Conservation (phyloP, 2,888 invertebrate genomes). For the Drosophila paramelanica region DNA sequence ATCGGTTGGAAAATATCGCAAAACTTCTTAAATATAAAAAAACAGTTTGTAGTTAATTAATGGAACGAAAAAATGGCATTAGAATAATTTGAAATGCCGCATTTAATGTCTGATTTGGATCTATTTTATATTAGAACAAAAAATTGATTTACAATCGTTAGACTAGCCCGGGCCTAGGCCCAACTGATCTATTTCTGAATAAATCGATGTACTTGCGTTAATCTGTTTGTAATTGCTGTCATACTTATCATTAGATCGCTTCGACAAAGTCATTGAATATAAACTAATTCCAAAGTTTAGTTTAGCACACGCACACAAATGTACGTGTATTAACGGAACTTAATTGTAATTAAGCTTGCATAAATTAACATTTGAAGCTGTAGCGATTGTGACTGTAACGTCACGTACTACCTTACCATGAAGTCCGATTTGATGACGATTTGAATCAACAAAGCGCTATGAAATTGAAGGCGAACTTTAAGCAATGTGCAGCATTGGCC, state of each 20-base stretch:
- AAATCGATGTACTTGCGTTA: slow-evolving; percentile 15
- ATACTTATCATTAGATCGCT: slow-evolving; percentile 39
- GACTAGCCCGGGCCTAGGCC: background rate
- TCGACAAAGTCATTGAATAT: slow-evolving; percentile 58
- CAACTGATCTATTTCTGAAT: slow-evolving; percentile 17
- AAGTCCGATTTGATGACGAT: slow-evolving; percentile 57
- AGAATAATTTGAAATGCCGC: slow-evolving; percentile 10
- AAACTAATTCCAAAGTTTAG: slow-evolving; percentile 60
- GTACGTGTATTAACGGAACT: slow-evolving; percentile 61
- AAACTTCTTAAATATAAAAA: too few relatives aligned
- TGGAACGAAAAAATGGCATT: background rate
- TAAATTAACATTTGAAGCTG: slow-evolving; percentile 63
- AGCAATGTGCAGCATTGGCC: slow-evolving; percentile 50
- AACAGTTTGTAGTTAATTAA: too few relatives aligned
- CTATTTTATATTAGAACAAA: slow-evolving; percentile 1
- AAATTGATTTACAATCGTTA: slow-evolving; percentile 10
- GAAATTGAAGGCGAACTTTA: slow-evolving; percentile 63
- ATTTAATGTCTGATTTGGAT: background rate
- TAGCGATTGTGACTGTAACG: slow-evolving; percentile 37
- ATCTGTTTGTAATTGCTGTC: slow-evolving; percentile 45
- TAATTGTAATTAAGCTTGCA: slow-evolving; percentile 67
- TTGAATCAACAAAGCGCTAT: slow-evolving; percentile 45
- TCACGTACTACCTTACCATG: slow-evolving; percentile 69
- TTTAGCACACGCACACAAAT: background rate
- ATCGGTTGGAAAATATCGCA: too few relatives aligned